phyloP scores from a whole-genome alignment of 2,797 vertebrate species.

The Enteromius afrohamiltoni region DNA sequence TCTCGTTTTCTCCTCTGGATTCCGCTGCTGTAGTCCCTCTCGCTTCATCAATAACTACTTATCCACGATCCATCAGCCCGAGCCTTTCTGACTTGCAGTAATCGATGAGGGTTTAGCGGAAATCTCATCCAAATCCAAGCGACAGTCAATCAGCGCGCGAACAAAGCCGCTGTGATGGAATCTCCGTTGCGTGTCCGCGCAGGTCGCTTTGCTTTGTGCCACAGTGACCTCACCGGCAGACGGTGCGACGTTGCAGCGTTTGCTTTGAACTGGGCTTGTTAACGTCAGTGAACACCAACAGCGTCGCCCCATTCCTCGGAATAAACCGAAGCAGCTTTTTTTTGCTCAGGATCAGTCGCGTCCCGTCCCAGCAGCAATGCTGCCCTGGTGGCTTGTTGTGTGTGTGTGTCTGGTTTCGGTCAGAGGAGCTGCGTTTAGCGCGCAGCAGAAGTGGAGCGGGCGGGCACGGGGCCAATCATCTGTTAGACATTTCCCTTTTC shows the following conservation, averaged over 20 bases:
- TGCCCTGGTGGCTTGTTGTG: constrained; percentile 53
- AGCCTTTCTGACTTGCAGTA: neutral
- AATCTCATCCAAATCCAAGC: constrained; percentile 44
- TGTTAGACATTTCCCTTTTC: constrained; percentile 80
- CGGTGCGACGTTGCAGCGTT: constrained; percentile 54
- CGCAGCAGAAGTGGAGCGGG: constrained; percentile 56
- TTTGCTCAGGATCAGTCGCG: constrained; percentile 59
- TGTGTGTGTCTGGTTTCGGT: constrained; percentile 49
- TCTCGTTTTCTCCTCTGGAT: constrained; percentile 19
- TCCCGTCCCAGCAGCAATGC: constrained; percentile 64
- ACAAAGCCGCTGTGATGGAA: constrained; percentile 61
- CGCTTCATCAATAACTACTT: constrained; percentile 29
- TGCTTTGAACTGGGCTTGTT: constrained; percentile 48
- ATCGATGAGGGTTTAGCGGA: constrained; percentile 2
- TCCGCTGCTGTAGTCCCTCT: constrained; percentile 11
- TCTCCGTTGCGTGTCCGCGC: constrained; percentile 56
- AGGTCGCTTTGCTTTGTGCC: constrained; percentile 53
- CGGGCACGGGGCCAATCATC: constrained; percentile 74
- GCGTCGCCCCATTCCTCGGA: constrained; percentile 50
- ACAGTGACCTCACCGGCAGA: constrained; percentile 59
- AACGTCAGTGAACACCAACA: constrained; percentile 55
- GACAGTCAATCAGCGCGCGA: constrained; percentile 46
- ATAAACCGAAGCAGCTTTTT: constrained; percentile 59
- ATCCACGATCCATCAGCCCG: constrained; percentile 36
- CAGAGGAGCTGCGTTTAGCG: constrained; percentile 68